A percentile compares a stretch with the other conserved stretches of the same genome.
Conservation (phyloP, 2,113 vertebrate genomes). For the Nothoprocta perdicaria region DNA sequence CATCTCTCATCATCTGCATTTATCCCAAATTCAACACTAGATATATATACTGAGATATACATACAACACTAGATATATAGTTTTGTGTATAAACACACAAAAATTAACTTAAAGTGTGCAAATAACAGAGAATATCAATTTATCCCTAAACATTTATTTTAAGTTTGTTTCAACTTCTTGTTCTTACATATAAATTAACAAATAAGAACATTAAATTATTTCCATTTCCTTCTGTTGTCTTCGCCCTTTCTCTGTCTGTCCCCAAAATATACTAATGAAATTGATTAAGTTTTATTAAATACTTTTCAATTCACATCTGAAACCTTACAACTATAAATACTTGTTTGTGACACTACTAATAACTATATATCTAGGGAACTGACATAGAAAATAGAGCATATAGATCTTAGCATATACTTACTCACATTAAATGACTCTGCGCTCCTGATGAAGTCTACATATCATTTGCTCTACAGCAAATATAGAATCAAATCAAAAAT, state of each 20-base stretch:
- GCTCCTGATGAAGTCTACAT: not conserved
- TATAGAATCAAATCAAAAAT: not conserved
- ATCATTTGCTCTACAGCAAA: not conserved
- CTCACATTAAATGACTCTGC: not conserved
- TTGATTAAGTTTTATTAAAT: not conserved
- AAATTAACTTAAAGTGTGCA: not conserved
- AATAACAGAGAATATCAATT: not conserved
- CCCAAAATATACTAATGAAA: not conserved
- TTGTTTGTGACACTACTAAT: not conserved
- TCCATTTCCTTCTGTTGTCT: not conserved
- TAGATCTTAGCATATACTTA: not conserved
- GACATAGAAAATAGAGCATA: not conserved
- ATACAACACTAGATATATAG: too few species aligned
- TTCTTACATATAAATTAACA: accelerated
- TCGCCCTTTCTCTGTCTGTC: not conserved
- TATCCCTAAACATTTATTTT: not conserved
- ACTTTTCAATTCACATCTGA: not conserved
- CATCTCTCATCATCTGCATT: not conserved
- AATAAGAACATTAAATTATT: not conserved
- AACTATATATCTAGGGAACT: accelerated
- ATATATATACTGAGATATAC: not conserved
- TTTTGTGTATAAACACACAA: not conserved
- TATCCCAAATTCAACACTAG: not conserved
- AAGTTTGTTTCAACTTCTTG: not conserved
- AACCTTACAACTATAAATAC: not conserved